A percentile compares a stretch with the other conserved stretches of the same genome.
Evolutionary conservation across 2,888 invertebrate species (phyloP).

Genomic region (Cerastis rubricosa): DNA sequence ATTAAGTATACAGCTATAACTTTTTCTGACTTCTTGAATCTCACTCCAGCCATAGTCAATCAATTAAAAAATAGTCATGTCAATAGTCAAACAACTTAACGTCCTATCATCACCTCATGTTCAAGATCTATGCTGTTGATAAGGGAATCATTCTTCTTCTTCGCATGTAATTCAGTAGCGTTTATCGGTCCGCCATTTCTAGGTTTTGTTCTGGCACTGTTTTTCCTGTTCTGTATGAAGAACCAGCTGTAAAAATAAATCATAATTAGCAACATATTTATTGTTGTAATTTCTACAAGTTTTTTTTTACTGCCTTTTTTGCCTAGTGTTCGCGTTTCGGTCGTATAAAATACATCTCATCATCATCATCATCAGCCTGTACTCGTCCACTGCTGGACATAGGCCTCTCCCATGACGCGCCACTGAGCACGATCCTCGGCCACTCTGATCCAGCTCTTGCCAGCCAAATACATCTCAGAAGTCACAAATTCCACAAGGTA

Average conservation of each 20-base stretch:
- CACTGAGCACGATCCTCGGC: too few relatives aligned
- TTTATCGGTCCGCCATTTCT: conserved; percentile 6
- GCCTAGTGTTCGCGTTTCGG: too few relatives aligned
- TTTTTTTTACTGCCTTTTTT: too few relatives aligned
- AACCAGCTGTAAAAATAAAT: conserved; percentile 79
- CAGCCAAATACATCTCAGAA: background rate
- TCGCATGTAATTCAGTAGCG: conserved; percentile 35
- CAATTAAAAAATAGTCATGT: background rate
- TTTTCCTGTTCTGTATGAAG: conserved; percentile 73
- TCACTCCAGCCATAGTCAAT: background rate
- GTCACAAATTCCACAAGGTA: background rate
- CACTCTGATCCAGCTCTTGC: too few relatives aligned
- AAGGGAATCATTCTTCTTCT: conserved; percentile 53
- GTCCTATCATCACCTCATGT: conserved; percentile 57
- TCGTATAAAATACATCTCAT: too few relatives aligned
- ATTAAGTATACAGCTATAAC: background rate
- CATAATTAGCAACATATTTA: background rate
- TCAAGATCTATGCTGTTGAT: conserved; percentile 63
- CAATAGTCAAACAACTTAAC: conserved; percentile 41
- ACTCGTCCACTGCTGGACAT: too few relatives aligned
- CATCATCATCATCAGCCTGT: too few relatives aligned
- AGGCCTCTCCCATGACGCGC: too few relatives aligned
- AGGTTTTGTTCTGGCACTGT: conserved; percentile 29
- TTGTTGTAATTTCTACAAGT: background rate
- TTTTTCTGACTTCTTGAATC: background rate